phyloP scores from a whole-genome alignment of 2,888 invertebrate genomes.

The Nephrotoma flavescens region DNA sequence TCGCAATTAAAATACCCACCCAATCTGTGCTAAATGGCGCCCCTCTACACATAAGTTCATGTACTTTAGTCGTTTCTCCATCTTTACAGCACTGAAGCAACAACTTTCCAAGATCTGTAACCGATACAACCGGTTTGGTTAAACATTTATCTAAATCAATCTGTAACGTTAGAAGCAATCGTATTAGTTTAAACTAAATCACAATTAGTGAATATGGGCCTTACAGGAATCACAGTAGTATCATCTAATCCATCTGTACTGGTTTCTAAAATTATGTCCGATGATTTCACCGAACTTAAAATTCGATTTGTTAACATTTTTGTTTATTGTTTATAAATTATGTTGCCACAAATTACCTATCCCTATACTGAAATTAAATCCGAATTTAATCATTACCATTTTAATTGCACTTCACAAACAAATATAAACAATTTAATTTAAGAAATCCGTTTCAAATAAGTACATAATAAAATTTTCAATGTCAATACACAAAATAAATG shows the following conservation, averaged over 20 bases:
- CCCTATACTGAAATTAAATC: background rate
- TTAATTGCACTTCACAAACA: background rate
- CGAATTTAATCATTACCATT: background rate
- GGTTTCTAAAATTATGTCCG: background rate
- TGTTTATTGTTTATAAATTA: background rate
- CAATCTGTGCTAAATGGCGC: slow-evolving; percentile 89
- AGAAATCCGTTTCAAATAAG: background rate
- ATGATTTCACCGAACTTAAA: background rate
- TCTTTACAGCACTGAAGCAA: slow-evolving; percentile 64
- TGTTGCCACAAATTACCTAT: background rate
- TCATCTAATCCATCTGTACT: slow-evolving; percentile 4
- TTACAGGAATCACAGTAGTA: background rate
- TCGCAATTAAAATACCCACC: slow-evolving; percentile 35
- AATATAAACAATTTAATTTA: background rate
- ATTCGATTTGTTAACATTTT: slow-evolving; percentile 2
- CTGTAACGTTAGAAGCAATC: background rate
- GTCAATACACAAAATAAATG: background rate
- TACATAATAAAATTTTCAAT: background rate
- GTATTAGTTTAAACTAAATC: background rate
- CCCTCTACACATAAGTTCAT: slow-evolving; percentile 65
- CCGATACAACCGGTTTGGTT: background rate
- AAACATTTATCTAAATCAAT: background rate
- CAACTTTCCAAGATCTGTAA: slow-evolving; percentile 51
- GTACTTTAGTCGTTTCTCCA: slow-evolving; percentile 62
- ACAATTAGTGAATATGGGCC: background rate